These are phyloP conservation scores for Lasioglossum vierecki DNA, from an alignment of 2,888 invertebrate species.

Conservation along the genomic window DNA sequence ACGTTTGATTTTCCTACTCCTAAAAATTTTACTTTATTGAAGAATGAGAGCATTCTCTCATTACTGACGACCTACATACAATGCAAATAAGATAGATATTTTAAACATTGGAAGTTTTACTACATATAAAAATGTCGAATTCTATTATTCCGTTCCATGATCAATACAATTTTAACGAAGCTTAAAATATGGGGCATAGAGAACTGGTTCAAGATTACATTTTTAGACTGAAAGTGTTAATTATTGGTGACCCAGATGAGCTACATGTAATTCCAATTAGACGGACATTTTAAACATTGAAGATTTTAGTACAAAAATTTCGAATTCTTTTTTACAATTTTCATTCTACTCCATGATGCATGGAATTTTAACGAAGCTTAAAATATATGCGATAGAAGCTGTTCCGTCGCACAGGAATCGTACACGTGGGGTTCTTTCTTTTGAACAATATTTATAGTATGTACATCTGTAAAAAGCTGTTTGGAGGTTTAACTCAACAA, in stretches of 20 bases:
- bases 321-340: background rate
- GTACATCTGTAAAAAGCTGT: too few species aligned
- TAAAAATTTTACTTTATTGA: background rate
- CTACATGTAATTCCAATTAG: background rate
- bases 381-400: background rate
- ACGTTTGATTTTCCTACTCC: background rate
- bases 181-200: background rate
- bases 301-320: background rate
- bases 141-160: background rate
- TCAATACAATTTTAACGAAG: background rate
- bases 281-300: background rate
- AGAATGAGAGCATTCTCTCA: background rate
- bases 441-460: too few species aligned
- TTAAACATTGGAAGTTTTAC: background rate
- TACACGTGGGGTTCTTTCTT: too few species aligned
- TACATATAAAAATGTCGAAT: background rate
- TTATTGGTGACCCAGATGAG: background rate
- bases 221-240: too few species aligned
- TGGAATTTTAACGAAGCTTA: background rate
- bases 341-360: background rate
- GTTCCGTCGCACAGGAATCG: too few species aligned
- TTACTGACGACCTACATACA: background rate
- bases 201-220: background rate
- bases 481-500: too few species aligned
- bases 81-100: background rate